Base-by-base conservation (phyloP, 1,140 invertebrate genomes). In the Diplogasteroides magnus region DNA sequence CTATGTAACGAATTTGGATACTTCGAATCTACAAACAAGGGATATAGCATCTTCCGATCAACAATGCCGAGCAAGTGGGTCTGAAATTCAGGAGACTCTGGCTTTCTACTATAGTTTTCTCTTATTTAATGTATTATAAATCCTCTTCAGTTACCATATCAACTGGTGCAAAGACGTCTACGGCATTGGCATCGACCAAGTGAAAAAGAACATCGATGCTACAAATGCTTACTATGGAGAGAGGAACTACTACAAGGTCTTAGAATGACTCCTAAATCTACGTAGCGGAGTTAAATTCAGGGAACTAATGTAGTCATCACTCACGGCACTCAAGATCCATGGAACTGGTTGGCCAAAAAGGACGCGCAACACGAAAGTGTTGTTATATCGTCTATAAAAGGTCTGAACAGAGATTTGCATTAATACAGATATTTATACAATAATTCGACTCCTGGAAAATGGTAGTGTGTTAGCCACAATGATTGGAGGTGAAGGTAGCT, bases 1-100 rank as follows among this genome's bases (percentile, higher is more conserved):
- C 94, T 92, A 0, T 97, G 93, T 82, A 91, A 90, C 23, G 93
- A 97, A 83, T 97, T 95, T 84, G 93, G 92, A 26, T 96, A 92
- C 80, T 96, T 90, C 84, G 92, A 96, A 86, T 91, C 91, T 0
- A 93, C 92, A 0, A 88, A 89, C 37, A 61, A 87, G 1, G 85
- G 86, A 29, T 84, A 87, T 0, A 87, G 90, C 78, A 86, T 91
- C 15, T 95, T 95, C 81, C 90, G 91, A 0, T 85, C 89, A 77
- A 84, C 87, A 14, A 92, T 94, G 72, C 87, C 90, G 0, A 78
- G 91, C 0, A 87, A 90, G 27, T 77, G 62, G 67, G 74, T 68
- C 37, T 48, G 23, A 31, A 58, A 55, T 11, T 37, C n/a, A n/a
- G n/a, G n/a, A n/a, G n/a, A n/a, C n/a, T n/a, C n/a, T n/a, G n/a